phyloP scores from a whole-genome alignment of 2,888 invertebrate species.

The Dasypolia templi region DNA sequence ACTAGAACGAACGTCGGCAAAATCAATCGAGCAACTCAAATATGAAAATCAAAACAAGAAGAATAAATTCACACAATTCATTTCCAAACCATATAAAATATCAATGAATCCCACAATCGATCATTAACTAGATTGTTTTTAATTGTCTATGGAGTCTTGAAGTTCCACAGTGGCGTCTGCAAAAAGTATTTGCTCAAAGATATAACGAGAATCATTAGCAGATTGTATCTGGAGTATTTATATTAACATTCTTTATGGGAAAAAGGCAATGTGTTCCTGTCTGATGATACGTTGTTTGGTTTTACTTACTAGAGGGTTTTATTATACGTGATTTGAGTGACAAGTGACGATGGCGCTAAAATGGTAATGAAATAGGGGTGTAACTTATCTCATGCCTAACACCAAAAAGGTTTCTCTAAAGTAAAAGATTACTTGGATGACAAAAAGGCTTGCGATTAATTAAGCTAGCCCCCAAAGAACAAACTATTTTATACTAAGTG shows the following conservation, averaged over 20 bases:
- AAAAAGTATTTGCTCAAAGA: constrained; percentile 57
- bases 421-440: too few species aligned
- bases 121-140: constrained; percentile 59
- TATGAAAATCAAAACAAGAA: constrained; percentile 42
- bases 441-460: too few species aligned
- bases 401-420: too few species aligned
- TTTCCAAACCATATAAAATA: constrained; percentile 40
- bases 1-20: constrained; percentile 21
- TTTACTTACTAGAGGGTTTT: constrained; percentile 56
- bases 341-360: constrained; percentile 23
- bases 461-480: too few species aligned
- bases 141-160: constrained; percentile 60
- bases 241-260: constrained; percentile 62
- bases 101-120: constrained; percentile 60
- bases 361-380: constrained; percentile 35
- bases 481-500: too few species aligned
- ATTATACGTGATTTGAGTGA: constrained; percentile 43
- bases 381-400: constrained; percentile 8
- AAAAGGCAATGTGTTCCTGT: constrained; percentile 60
- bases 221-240: constrained; percentile 64
- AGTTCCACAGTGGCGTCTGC: constrained; percentile 62
- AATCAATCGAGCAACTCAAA: constrained; percentile 43
- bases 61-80: constrained; percentile 55
- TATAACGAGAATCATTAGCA: constrained; percentile 68
- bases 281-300: constrained; percentile 54